These are phyloP conservation scores for Temnothorax curvispinosus DNA, from an alignment of 1,140 invertebrate genomes.

Conservation along the genomic window DNA sequence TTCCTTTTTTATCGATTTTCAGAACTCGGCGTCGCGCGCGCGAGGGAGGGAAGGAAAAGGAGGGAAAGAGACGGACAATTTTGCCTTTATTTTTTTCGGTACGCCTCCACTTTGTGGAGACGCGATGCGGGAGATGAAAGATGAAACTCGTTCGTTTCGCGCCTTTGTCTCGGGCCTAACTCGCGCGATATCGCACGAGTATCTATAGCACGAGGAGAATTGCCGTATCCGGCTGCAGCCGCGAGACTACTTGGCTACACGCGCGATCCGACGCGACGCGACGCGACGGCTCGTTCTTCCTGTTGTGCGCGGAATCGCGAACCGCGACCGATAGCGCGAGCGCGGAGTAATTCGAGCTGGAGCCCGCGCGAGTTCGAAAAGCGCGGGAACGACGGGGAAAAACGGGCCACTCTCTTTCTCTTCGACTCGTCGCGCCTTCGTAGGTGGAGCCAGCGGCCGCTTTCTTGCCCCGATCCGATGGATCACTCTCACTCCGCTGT, in stretches of 20 bases:
- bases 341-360: conserved; percentile 27
- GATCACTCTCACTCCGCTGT: neutral
- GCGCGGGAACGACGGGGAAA: conserved; percentile 28
- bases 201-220: neutral
- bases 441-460: conserved; percentile 43
- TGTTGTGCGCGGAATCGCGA: conserved; percentile 28
- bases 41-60: conserved; percentile 23
- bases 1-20: conserved; percentile 41
- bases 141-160: neutral
- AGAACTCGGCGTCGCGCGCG: neutral
- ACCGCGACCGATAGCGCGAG: neutral
- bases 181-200: neutral
- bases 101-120: neutral
- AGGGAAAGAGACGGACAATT: neutral
- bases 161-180: neutral
- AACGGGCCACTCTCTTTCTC: neutral
- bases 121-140: too few species aligned
- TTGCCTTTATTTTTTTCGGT: neutral
- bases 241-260: neutral
- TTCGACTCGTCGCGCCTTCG: neutral
- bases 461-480: neutral
- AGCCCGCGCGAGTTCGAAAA: conserved; percentile 34
- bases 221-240: neutral
- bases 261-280: neutral
- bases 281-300: neutral